phyloP scores from a whole-genome alignment of 2,113 vertebrate species.

The Beaufortia kweichowensis region DNA sequence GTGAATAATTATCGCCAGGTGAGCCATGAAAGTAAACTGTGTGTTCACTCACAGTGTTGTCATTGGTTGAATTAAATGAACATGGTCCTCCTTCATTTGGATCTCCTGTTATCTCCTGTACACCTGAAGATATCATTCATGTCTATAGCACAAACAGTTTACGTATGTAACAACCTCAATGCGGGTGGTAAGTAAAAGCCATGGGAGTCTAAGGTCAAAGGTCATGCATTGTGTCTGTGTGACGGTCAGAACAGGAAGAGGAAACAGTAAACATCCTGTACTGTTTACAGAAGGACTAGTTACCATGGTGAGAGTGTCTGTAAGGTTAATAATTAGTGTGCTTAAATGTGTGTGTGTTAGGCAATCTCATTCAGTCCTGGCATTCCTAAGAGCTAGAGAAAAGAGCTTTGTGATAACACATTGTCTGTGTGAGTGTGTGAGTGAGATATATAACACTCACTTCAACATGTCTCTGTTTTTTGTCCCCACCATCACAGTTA shows the following conservation, averaged over 20 bases:
- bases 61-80: too few relatives aligned
- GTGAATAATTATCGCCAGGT: too few relatives aligned
- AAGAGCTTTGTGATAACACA: slow-evolving; percentile 26
- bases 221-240: slow-evolving; percentile 51
- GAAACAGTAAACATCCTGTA: slow-evolving; percentile 56
- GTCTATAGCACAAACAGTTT: not conserved
- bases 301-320: slow-evolving; percentile 38
- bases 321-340: slow-evolving; percentile 47
- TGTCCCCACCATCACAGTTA: slow-evolving; percentile 36
- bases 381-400: slow-evolving; percentile 40
- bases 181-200: slow-evolving; percentile 10
- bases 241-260: slow-evolving; percentile 51
- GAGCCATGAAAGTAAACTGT: too few relatives aligned
- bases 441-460: slow-evolving; percentile 28
- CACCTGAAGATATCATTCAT: not conserved
- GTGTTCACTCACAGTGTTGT: too few relatives aligned
- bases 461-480: slow-evolving; percentile 9
- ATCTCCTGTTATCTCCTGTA: too few relatives aligned
- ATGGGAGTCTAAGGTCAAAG: slow-evolving; percentile 54
- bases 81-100: too few relatives aligned
- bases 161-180: slow-evolving; percentile 4
- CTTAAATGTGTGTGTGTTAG: not conserved
- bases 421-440: slow-evolving; percentile 31
- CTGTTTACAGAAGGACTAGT: slow-evolving; percentile 63
- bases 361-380: slow-evolving; percentile 11